phyloP scores from a whole-genome alignment of 2,797 vertebrate genomes.

The Peromyscus melanophrys region DNA sequence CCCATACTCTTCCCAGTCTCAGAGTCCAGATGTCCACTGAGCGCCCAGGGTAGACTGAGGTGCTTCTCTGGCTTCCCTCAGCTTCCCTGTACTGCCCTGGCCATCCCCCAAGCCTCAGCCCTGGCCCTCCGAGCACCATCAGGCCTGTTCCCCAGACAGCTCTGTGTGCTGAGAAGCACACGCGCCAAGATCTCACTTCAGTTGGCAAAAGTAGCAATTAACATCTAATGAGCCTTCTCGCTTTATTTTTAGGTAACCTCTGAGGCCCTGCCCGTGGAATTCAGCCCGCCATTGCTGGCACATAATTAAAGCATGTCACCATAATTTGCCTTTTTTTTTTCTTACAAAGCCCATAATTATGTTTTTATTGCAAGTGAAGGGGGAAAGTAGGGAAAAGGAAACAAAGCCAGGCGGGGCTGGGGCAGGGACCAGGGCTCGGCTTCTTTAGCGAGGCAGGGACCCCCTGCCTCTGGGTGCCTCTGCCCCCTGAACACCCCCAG shows the following conservation, averaged over 20 bases:
- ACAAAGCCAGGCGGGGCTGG: constrained; percentile 82
- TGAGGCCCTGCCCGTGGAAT: constrained; percentile 89
- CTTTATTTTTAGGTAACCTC: constrained; percentile 92
- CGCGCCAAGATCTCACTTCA: constrained; percentile 86
- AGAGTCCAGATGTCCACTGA: not conserved
- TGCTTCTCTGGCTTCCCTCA: not conserved
- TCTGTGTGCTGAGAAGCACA: constrained; percentile 79
- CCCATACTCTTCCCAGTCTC: fast-evolving
- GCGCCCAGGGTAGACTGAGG: not conserved
- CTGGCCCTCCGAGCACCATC: not conserved
- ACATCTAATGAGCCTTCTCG: constrained; percentile 91
- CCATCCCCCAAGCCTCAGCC: not conserved
- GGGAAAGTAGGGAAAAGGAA: constrained; percentile 71
- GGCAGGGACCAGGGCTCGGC: constrained; percentile 55
- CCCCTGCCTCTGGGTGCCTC: not conserved
- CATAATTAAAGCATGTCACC: constrained; percentile 92
- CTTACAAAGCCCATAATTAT: constrained; percentile 89
- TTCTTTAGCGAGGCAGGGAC: not conserved
- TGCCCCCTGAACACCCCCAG: not conserved
- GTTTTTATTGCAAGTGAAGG: constrained; percentile 89
- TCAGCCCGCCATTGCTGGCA: constrained; percentile 89
- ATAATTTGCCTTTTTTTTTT: constrained; percentile 90
- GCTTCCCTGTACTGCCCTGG: not conserved
- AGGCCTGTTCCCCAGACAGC: constrained; percentile 56
- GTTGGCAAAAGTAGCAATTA: constrained; percentile 90